These are phyloP conservation scores for Carassius carassius DNA, from an alignment of 2,113 vertebrate genomes.

Conservation along the genomic window DNA sequence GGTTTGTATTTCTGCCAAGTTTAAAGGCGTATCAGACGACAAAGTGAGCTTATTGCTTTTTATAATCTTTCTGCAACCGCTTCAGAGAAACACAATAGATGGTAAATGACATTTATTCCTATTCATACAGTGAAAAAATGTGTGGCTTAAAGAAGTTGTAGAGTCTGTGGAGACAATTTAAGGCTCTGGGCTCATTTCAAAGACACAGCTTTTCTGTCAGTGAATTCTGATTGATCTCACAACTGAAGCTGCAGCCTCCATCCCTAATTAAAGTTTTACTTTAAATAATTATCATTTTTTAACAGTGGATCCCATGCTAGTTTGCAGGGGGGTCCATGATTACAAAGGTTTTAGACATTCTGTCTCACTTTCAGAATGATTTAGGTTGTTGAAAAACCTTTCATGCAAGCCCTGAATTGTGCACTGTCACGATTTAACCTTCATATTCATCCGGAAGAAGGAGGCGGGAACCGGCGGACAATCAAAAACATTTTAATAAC, in stretches of 20 bases:
- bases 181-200: conserved; percentile 8
- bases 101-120: conserved; percentile 32
- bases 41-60: neutral
- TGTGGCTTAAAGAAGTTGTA: conserved; percentile 4
- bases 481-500: too few relatives aligned
- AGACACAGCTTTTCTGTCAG: conserved; percentile 2
- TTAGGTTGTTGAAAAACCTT: neutral
- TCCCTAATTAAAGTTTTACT: conserved; percentile 1
- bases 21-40: neutral
- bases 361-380: neutral
- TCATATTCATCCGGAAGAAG: too few relatives aligned
- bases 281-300: neutral
- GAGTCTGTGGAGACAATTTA: neutral
- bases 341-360: neutral
- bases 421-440: too few relatives aligned
- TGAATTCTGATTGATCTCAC: conserved; percentile 15
- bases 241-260: neutral
- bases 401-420: neutral
- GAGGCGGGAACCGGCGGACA: too few relatives aligned
- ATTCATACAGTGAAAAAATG: neutral
- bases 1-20: conserved; percentile 4
- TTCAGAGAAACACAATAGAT: conserved; percentile 16
- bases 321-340: neutral
- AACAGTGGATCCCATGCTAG: neutral
- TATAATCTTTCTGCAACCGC: neutral